Evolutionary conservation across 1,140 invertebrate species (phyloP), one percentile per base, ranked within the genome.

Genomic region (Acarapis woodi): DNA sequence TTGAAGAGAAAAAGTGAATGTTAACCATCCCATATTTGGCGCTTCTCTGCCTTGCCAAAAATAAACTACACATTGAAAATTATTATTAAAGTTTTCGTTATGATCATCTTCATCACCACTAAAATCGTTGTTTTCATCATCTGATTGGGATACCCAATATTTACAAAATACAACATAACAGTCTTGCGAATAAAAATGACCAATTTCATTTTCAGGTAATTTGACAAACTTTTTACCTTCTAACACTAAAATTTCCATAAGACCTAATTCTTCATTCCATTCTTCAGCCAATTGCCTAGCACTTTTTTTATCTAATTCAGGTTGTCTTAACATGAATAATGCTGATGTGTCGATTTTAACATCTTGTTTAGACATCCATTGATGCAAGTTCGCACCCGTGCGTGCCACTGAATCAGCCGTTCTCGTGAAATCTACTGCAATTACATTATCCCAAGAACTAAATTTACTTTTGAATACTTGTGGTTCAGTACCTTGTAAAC

Each of bases 1-100:
- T 58, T 94, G 82, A 37, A 96, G 63, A 46, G 76, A 73, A 58
- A 97, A 97, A 1, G 88, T 97, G 57, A 99, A 99, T 6, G 83
- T 94, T 0, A 97, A 63, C 88, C 88, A 97, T 16, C 88, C 90
- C 85, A 96, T 96, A 57, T 97, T 97, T 31, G 75, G 73, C 3
- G 90, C 87, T 50, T 90, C 73, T 43, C 90, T 59, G 1, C 87
- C 85, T 62, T 99, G 90, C 90, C 90, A 99, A 58, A 99, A 99
- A 54, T 97, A 97, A 6, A 96, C 87, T 24, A 90, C 79, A 59
- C 80, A 93, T 49, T 90, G 77, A 46, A 76, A 82, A 52, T 88
- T 77, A 47, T 85, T 79, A 49, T 79, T 73, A 26, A 65, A 62
- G 29, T 65, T 64, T 22, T 65, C 63, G 22, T 62, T 59, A 25